Evolutionary conservation across 2,797 vertebrate genomes (phyloP), one percentile per base, ranked within the genome.

Genomic region (Hydrolagus colliei): DNA sequence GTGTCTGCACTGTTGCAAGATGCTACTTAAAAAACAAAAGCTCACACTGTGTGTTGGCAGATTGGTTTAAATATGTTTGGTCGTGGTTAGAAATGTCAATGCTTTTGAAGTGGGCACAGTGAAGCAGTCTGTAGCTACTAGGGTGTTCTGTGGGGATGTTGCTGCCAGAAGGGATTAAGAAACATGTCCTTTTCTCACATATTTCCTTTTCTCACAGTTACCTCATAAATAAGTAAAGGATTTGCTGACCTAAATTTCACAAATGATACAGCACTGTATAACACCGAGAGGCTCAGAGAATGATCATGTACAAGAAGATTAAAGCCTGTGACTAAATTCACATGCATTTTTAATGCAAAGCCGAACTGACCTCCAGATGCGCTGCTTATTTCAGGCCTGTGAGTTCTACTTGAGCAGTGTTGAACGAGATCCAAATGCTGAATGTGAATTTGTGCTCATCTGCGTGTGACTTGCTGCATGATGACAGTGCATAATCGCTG

Each of bases 341-440:
- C 32, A 41, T 82, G 27, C 63, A 82, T 82, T 82, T 68, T 82
- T 41, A 82, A 68, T 68, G 63, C 67, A 65, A 63, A 18, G 41
- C 74, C 14, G 41, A 59, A 59, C 74, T 59, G 35, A 22, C 10
- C 10, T 78, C 52, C 59, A 62, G 27, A 22, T 63, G 20, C 65
- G 32, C 11, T 68, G 65, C 9, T 82, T 18, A 82, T 14, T 80
- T 32, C 13, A 65, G 62, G 76, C 3, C 61, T 27, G 61, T 41
- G 65, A 80, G 22, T 27, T 82, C 16, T 11, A 68, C 18, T 35
- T 1, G 6, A 52, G 41, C 41, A 52, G 41, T 52, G 41, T 52
- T 41, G 63, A 82, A 35, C 16, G 14, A 27, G 9, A 14, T 68
- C 20, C 9, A 67, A 11, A 35, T 35, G 35, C 27, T 82, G 32